Base-by-base conservation (phyloP, 2,797 vertebrate species). In the Phalloptychus januarius region DNA sequence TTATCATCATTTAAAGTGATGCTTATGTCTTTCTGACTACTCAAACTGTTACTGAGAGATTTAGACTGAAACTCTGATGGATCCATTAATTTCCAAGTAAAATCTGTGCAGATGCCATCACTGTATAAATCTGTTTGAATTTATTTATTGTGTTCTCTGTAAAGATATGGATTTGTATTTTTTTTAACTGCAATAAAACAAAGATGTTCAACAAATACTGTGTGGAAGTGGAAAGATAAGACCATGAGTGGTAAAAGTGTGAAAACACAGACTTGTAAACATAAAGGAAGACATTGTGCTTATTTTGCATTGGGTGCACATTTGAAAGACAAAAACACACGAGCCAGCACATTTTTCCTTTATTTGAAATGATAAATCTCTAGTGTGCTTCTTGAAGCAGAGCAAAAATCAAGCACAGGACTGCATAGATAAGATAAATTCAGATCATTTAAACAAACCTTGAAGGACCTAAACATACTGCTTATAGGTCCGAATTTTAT, bases 361-460 rank as follows among this genome's bases (percentile, higher is more conserved):
- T 94, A 92, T 94, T 91, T 92, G 70, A 94, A 95, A 89, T 86
- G 72, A 89, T 88, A 92, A 86, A 84, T 73, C 77, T 71, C 91
- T 83, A 88, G 44, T 80, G 82, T 88, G 87, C 87, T 89, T 85
- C 79, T 83, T 77, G 79, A 90, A 89, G 90, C 90, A 92, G 90
- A 93, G 87, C 84, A 87, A 91, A 91, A 86, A 77, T 74, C 82
- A 88, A 92, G 84, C 91, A 85, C 82, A 93, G 77, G 86, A 90
- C 87, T 93, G 93, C 93, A 94, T 91, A 94, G 91, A 83, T 89
- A 72, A 76, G 72, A 79, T 48, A 58, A 81, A 88, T 82, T 86
- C 44, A 85, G 85, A 88, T 91, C 87, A 81, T 78, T 72, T 83
- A 63, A 54, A 78, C 83, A 67, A 81, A 73, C 79, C 82, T 72